Base-by-base conservation (phyloP, 1,140 invertebrate species). In the Himalopsyche phryganea region DNA sequence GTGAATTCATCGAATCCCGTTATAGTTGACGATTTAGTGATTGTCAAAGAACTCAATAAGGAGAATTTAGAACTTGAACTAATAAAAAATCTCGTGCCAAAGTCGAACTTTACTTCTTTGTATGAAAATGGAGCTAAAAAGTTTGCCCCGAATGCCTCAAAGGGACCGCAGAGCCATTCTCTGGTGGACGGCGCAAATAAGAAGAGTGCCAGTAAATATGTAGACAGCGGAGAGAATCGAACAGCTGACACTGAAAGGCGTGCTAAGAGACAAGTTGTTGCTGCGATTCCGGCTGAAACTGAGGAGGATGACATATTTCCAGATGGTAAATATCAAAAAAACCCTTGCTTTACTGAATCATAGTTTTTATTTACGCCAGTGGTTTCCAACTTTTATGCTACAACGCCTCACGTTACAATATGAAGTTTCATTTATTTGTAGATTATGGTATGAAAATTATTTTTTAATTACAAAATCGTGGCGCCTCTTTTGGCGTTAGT, bases 61-160 rank as follows among this genome's bases (percentile, higher is more conserved):
- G 45, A 58, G 18, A 58, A 18, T 13, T 19, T 47, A 1, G 56
- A 63, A 15, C 33, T 35, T 7, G 61, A 59, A 42, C n/a, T 57
- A 11, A 32, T 38, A 42, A 32, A 50, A 48, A 63, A 63, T 41
- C 48, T 58, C 36, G 11, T 63, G 18, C 61, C 61, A n/a, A 63
- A 63, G 42, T 49, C 6, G 9, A 63, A 63, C 20, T 32, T 48
- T 15, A 56, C 61, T 4, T 55, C 20, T 52, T 23, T 57, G 45
- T 41, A 56, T 17, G 61, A 63, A 38, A 63, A 45, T 13, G 53
- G 47, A 5, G 51, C 33, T 2, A 63, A 63, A 33, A 63, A 58
- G 38, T 63, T 54, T 36, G 40, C 45, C 2, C 32, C 44, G n/a
- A 58, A 62, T 36, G 50, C 35, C 11, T 57, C 60, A 10, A 63